Base-by-base conservation (phyloP, 2,888 invertebrate genomes). In the Cerastis leucographa region DNA sequence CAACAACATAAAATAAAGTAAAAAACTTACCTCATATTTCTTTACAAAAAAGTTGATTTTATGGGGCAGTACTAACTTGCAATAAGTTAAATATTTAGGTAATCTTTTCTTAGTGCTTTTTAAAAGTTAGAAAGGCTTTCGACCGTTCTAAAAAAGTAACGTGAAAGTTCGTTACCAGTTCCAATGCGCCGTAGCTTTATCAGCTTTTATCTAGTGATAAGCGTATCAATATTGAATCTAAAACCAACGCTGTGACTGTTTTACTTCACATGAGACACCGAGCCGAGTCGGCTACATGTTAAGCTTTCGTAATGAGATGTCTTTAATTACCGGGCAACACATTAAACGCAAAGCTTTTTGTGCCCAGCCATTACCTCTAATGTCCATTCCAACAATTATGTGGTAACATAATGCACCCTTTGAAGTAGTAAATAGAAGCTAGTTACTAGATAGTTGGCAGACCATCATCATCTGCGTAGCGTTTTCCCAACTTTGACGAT, bases 321-420 rank as follows among this genome's bases (percentile, higher is more conserved):
- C 25, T 54, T 70, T 62, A 81, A 80, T 76, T 80, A 80, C 76
- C 29, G 70, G 14, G 54, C 76, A 75, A 35, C 40, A 59, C 65
- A 71, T 76, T 76, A 80, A 7, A 70, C 9, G 22, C 46, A 14
- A n/a, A 35, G 40, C 7, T 51, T 82, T 76, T 82, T 76, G 29
- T 49, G 25, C 4, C 14, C 11, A n/a, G 62, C 35, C 76, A 80
- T 82, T 62, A 82, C 35, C 25, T 59, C 12, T 44, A 2, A 14
- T 51, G 49, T 29, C 35, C 25, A 64, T 64, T 67, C 62, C 19
- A 7, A 25, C 9, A 61, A 35, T 44, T 49, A 29, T 64, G 7
- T 44, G 29, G 56, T 44, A 29, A 17, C n/a, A n/a, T n/a, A n/a
- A 22, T 11, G 51, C 11, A 22, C 9, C 22, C 22, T 22, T 51